phyloP scores from a whole-genome alignment of 2,113 vertebrate genomes.

The Delphinus delphis region DNA sequence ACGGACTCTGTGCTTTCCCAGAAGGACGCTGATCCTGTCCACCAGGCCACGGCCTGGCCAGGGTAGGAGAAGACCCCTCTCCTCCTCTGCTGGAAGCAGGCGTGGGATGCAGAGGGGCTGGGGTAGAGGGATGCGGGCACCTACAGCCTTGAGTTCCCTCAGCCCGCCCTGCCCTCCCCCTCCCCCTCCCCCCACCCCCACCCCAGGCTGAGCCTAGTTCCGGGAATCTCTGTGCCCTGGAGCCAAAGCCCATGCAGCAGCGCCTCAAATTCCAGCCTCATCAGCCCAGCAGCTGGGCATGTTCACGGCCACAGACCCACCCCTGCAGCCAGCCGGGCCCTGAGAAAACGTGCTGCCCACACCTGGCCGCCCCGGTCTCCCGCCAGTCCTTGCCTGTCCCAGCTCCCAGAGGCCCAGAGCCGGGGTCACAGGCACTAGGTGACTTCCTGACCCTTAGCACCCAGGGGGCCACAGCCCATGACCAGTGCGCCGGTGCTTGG shows the following conservation, averaged over 20 bases:
- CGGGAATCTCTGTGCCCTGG: not conserved
- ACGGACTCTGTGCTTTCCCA: not conserved
- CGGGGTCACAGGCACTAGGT: not conserved
- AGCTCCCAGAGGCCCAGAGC: not conserved
- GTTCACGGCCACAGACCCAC: not conserved
- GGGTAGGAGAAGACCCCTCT: not conserved
- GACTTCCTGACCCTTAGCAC: not conserved
- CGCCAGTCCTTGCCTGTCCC: not conserved
- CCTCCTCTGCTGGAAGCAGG: not conserved
- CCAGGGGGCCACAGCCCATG: no score
- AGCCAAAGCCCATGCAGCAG: not conserved
- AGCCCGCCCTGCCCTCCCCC: not conserved
- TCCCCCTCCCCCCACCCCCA: no score
- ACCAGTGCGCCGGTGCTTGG: not conserved
- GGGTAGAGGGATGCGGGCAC: not conserved
- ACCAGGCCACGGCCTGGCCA: not conserved
- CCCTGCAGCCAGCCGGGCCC: not conserved
- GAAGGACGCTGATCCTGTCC: not conserved
- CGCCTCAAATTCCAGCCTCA: not conserved
- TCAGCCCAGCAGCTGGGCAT: not conserved
- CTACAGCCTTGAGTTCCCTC: not conserved
- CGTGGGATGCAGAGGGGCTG: accelerated
- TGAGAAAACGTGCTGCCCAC: not conserved
- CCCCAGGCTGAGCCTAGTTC: not conserved
- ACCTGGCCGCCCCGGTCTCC: not conserved